A percentile compares a stretch with the other conserved stretches of the same genome.
Evolutionary conservation across 1,140 invertebrate genomes (phyloP).

Genomic region (Drosophila arizonae): DNA sequence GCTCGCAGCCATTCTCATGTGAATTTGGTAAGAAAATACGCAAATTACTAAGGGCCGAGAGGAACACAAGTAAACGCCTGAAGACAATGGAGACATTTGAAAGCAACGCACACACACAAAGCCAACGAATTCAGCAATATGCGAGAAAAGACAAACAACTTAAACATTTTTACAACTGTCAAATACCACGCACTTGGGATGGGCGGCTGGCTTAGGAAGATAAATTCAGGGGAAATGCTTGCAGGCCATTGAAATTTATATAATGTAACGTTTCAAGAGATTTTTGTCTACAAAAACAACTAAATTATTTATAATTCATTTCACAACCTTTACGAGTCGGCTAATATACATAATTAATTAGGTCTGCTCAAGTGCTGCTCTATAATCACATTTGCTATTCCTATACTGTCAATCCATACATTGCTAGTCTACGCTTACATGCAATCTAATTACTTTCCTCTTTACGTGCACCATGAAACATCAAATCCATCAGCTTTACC

Average conservation of each 20-base stretch:
- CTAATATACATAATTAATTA: too few relatives aligned
- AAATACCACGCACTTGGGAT: slow-evolving; percentile 1
- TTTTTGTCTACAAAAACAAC: not conserved
- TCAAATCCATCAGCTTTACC: not conserved
- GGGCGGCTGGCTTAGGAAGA: not conserved
- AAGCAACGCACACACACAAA: slow-evolving; percentile 27
- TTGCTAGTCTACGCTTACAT: not conserved
- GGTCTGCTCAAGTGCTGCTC: too few relatives aligned
- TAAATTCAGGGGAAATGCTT: not conserved
- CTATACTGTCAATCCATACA: not conserved
- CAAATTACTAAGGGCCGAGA: slow-evolving; percentile 50
- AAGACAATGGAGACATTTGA: slow-evolving; percentile 70
- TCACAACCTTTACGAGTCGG: too few relatives aligned
- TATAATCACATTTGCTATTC: too few relatives aligned
- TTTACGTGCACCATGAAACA: not conserved
- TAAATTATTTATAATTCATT: too few relatives aligned
- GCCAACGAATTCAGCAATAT: slow-evolving; percentile 12
- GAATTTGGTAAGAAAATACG: slow-evolving; percentile 32
- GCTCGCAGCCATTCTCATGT: slow-evolving; percentile 19
- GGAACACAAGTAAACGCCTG: slow-evolving; percentile 47
- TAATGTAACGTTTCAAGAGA: not conserved
- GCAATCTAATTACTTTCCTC: not conserved
- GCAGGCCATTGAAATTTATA: not conserved
- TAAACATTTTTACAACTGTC: slow-evolving; percentile 18
- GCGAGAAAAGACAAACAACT: slow-evolving; percentile 21